Percentiles rank a stretch among this genome's conserved stretches.
Conservation (phyloP, 2,113 vertebrate genomes). For the Ophthalmotilapia sp. region DNA sequence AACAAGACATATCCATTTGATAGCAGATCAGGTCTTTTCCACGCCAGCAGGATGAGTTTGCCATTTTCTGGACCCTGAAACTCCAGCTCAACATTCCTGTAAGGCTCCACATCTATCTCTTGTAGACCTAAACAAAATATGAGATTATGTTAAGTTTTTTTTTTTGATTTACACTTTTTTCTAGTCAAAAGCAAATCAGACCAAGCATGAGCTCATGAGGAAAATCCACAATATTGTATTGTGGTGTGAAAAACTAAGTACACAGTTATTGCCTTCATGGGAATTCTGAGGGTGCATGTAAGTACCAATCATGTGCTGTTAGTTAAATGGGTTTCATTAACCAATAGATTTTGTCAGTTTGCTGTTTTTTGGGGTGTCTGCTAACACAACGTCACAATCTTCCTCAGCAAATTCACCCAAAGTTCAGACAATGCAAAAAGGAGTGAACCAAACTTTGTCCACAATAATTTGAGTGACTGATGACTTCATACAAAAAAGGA, state of each 20-base stretch:
- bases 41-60: background rate
- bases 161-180: background rate
- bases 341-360: fast-evolving
- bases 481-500: fast-evolving
- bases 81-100: background rate
- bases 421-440: background rate
- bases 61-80: background rate
- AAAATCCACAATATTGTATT: fast-evolving
- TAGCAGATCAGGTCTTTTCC: background rate
- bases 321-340: fast-evolving
- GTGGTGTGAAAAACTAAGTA: background rate
- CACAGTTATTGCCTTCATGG: fast-evolving
- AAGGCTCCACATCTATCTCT: background rate
- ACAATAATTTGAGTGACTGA: fast-evolving
- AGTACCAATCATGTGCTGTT: background rate
- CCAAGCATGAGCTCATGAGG: background rate
- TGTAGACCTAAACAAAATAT: background rate
- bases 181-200: background rate
- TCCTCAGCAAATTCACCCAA: background rate
- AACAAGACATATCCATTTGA: background rate
- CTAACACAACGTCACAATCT: fast-evolving
- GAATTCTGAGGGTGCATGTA: fast-evolving
- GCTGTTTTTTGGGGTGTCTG: background rate
- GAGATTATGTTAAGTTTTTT: background rate
- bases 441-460: background rate